Conservation (phyloP, 2,113 vertebrate genomes). For the Meriones unguiculatus region DNA sequence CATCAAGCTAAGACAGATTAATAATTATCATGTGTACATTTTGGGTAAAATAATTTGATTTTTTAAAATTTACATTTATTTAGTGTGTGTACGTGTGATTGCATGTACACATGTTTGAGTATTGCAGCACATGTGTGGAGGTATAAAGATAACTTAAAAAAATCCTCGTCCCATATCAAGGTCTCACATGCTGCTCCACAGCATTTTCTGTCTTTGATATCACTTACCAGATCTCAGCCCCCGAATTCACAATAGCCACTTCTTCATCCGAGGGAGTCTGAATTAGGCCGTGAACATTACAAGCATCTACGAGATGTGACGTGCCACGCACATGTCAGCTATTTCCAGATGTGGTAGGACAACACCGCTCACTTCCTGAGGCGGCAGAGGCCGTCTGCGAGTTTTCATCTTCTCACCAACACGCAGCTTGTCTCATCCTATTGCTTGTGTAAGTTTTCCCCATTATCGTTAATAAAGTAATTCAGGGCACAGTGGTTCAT, state of each 20-base stretch:
- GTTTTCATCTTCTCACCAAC: background rate
- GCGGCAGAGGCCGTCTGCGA: background rate
- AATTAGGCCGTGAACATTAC: slow-evolving; percentile 17
- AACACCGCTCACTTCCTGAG: background rate
- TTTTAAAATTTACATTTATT: background rate
- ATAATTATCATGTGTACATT: background rate
- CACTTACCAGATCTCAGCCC: background rate
- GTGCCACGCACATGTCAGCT: background rate
- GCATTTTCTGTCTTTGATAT: slow-evolving; percentile 17
- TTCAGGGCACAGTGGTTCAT: too few relatives aligned
- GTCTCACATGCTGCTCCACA: background rate
- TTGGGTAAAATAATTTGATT: background rate
- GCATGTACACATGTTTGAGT: background rate
- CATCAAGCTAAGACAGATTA: background rate
- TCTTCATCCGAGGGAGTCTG: background rate
- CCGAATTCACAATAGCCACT: background rate
- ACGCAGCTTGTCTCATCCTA: background rate
- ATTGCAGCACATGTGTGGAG: fast-evolving
- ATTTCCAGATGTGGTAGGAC: background rate
- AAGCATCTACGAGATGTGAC: slow-evolving; percentile 34
- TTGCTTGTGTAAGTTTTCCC: background rate
- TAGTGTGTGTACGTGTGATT: background rate
- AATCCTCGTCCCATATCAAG: background rate
- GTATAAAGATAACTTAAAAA: background rate
- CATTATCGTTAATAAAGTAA: background rate